Base-by-base conservation (phyloP, 2,888 invertebrate species). In the Xiphydria camelus region DNA sequence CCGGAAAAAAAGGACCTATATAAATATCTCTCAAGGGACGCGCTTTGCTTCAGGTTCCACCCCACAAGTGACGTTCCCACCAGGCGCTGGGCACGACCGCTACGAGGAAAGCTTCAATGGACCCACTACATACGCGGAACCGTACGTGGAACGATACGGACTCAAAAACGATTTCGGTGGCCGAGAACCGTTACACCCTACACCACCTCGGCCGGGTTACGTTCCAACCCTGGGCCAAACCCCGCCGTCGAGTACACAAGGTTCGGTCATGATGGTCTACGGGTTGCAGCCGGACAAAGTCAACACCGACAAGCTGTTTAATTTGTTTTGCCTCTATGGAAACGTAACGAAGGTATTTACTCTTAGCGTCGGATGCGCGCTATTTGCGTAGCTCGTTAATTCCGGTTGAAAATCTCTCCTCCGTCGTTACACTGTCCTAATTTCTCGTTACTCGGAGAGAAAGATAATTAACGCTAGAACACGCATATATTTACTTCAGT, bases 291-390 rank as follows among this genome's bases (percentile, higher is more conserved):
- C 90, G 42, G 87, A 91, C 65, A 91, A 92, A 66, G 91, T 95
- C 74, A 99, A 97, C 78, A 91, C 94, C 54, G 96, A 97, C 73
- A 86, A 90, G 68, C 84, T 99, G 51, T 99, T 99, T 85, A 99
- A 99, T 80, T 82, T 99, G 66, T 93, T 99, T 81, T 99, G 99
- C 79, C 85, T 98, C 53, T 99, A 98, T 77, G 99, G 99, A 64
- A 99, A 99, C 77, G 96, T 98, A 57, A 89, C 94, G 65, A 88
- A 94, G 85, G 96, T 97, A n/a, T n/a, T n/a, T n/a, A n/a, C n/a
- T n/a, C n/a, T n/a, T n/a, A 78, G 83, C 39, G 9, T 4, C 26
- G 12, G 29, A 29, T 29, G 29, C n/a, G n/a, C n/a, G n/a, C n/a
- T n/a, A n/a, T n/a, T n/a, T n/a, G n/a, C n/a, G n/a, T n/a, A n/a